Conservation (phyloP, 2,113 vertebrate genomes). For the Apaloderma vittatum region DNA sequence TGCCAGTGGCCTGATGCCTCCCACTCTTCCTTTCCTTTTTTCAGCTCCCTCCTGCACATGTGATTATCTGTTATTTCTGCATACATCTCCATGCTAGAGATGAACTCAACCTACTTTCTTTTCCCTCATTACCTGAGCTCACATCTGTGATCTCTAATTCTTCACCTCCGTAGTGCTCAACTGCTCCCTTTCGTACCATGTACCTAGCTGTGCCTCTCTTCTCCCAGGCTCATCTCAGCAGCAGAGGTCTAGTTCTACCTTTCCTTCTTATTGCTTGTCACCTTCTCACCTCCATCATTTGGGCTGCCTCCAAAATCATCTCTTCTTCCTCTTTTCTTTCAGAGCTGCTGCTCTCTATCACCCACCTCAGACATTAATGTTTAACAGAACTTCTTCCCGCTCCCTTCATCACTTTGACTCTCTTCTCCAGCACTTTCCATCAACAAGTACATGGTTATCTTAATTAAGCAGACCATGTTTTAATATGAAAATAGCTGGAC, state of each 20-base stretch:
- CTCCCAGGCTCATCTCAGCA: not conserved
- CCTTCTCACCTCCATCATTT: not conserved
- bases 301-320: not conserved
- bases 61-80: not conserved
- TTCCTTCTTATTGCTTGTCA: not conserved
- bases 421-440: not conserved
- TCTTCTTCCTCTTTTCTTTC: not conserved
- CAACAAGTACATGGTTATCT: not conserved
- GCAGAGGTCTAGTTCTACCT: not conserved
- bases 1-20: not conserved
- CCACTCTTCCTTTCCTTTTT: not conserved
- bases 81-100: not conserved
- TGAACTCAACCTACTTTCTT: not conserved
- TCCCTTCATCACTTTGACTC: not conserved
- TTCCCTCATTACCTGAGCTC: not conserved
- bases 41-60: not conserved
- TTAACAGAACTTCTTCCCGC: not conserved
- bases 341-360: not conserved
- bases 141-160: not conserved
- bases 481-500: not conserved
- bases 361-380: not conserved
- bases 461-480: not conserved
- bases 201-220: not conserved
- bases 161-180: not conserved
- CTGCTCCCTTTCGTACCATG: not conserved